phyloP scores from a whole-genome alignment of 2,113 vertebrate species.

The Neogobius melanostomus region DNA sequence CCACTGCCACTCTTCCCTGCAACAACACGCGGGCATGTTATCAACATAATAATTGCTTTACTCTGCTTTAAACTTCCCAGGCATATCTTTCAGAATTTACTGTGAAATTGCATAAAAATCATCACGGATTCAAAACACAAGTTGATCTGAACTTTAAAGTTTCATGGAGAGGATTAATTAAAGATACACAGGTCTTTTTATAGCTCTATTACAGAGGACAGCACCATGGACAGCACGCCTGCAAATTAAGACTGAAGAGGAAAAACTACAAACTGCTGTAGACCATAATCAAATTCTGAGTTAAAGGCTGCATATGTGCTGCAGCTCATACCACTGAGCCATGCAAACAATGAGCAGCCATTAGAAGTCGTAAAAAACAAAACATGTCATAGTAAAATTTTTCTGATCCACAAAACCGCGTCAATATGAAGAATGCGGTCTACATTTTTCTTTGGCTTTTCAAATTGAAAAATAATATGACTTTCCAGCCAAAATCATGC shows the following conservation, averaged over 20 bases:
- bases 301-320: not conserved
- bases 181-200: too few relatives aligned
- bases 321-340: not conserved
- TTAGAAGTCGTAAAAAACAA: not conserved
- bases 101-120: too few relatives aligned
- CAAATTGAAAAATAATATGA: not conserved
- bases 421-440: conserved; percentile 2
- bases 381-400: not conserved
- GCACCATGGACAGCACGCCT: too few relatives aligned
- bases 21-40: not conserved
- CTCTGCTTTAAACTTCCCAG: not conserved
- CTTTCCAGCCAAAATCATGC: not conserved
- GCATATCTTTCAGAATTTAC: too few relatives aligned
- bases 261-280: too few relatives aligned
- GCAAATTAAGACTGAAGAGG: too few relatives aligned
- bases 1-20: conserved; percentile 92
- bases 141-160: too few relatives aligned
- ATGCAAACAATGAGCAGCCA: not conserved
- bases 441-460: not conserved
- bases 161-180: too few relatives aligned
- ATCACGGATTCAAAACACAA: too few relatives aligned
- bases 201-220: too few relatives aligned
- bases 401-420: not conserved
- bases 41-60: not conserved
- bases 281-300: too few relatives aligned